Base-by-base conservation (phyloP, 1,140 invertebrate genomes). In the Eumaeus atala region DNA sequence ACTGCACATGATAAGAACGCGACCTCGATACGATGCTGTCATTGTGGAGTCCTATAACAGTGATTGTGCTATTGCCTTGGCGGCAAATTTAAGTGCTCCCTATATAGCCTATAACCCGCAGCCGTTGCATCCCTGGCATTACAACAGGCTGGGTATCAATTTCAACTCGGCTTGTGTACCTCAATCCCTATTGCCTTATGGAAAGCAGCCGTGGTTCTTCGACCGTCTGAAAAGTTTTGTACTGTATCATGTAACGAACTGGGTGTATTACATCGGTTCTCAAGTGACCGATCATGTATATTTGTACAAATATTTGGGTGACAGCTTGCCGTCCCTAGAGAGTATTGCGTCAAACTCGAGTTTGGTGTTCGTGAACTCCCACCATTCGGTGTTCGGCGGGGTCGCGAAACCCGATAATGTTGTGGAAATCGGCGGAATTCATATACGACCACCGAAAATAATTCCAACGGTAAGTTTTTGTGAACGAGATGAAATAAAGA, bases 21-120 rank as follows among this genome's bases (percentile, higher is more conserved):
- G 70, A 50, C 80, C 88, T 37, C 79, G 78, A 40, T 93, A 89
- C 59, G 91, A 93, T 62, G 62, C 92, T 9, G 86, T 93, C 40
- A 55, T 93, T 4, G 87, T 89, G 2, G 91, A 92, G 63, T 87
- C 85, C 28, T 92, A 92, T 67, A 90, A 91, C 60, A 91, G 89
- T 51, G 90, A 92, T 60, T 93, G 92, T 61, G 87, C 89, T 51
- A 61, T 91, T 4, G 89, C 87, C 1, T 78, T 92, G 53, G 87
- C 89, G 12, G 78, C 89, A 64, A 89, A 89, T 64, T 86, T 92
- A 16, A 80, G 89, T 38, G 89, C 84, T 1, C 90, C 91, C 0
- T 88, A 90, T 38, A 85, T 93, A 9, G 77, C 84, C 0, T 62
- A 92, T 18, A 91, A 90, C 35, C 90, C 91, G 8, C 90, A 91